Base-by-base conservation (phyloP, 2,888 invertebrate species). In the Auanema sp. region DNA sequence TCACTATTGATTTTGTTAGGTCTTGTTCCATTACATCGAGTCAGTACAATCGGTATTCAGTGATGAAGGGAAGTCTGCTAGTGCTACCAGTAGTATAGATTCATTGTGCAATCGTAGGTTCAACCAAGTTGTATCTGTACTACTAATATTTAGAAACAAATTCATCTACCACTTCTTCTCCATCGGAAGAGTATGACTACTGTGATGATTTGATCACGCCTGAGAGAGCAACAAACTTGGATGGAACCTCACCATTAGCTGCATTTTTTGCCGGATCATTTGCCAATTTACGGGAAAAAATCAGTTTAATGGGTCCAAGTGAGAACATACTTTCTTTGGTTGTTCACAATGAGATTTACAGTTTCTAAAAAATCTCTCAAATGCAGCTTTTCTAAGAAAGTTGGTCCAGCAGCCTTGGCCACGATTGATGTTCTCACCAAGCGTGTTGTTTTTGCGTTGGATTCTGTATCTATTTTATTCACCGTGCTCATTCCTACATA, bases 1-100 rank as follows among this genome's bases (percentile, higher is more conserved):
- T 11, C 14, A 43, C 14, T 43, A 21, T 6, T 47, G 3, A 5
- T 16, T 16, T 10, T 47, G 4, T 16, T 47, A 18, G 21, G 47
- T 47, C 47, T 25, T 75, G 5, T 57, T 75, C n/a, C 66, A 64
- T 25, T 68, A 66, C n/a, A 61, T 76, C 14, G 76, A 76, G 23
- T 62, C 60, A 8, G 65, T 78, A 25, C 71, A 66, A 11, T 63
- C 64, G 11, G 65, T 64, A 0, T 66, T 68, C 52, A 62, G 62
- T 8, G 68, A 68, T 40, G 65, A 68, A 52, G 68, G 68, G 2
- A 25, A 61, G 8, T 62, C 62, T 1, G 68, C 68, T 2, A 58
- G 58, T 41, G 64, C 63, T 14, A 53, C 58, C 21, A 64, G 63
- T 25, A 58, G 59, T 33, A 52, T 65, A 41, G 68, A 68, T 51